phyloP scores from a whole-genome alignment of 1,140 invertebrate species.

The Diprion similis region DNA sequence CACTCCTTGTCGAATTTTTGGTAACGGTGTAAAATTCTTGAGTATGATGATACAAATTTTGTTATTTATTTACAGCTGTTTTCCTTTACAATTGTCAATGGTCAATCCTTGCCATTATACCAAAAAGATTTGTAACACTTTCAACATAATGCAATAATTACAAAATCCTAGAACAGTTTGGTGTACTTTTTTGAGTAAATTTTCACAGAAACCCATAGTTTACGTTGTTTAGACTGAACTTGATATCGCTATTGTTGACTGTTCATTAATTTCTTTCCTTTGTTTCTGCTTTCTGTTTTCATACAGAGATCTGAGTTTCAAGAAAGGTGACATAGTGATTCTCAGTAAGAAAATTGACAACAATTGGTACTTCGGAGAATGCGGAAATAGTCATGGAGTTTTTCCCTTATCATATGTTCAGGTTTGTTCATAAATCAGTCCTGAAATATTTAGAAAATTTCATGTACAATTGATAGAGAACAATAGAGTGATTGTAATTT shows the following conservation, averaged over 20 bases:
- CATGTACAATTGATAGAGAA: constrained; percentile 17
- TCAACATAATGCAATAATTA: no score
- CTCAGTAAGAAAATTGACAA: constrained; percentile 85
- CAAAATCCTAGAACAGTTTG: no score
- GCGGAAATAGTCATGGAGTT: constrained; percentile 79
- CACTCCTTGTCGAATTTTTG: not conserved
- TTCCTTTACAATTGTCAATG: no score
- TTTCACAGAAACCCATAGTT: no score
- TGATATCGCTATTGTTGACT: no score
- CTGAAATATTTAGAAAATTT: constrained; percentile 11
- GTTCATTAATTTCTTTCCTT: constrained; percentile 9
- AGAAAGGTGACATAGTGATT: constrained; percentile 86
- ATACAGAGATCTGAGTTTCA: constrained; percentile 86
- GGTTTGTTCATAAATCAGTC: constrained; percentile 55
- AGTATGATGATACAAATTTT: constrained; percentile 14
- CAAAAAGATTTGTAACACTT: no score
- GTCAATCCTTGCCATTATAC: no score
- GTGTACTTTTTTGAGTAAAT: no score
- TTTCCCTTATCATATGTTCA: constrained; percentile 91
- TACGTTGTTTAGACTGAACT: no score
- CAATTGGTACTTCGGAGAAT: constrained; percentile 92
- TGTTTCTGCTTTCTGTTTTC: constrained; percentile 28
- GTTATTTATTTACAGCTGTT: constrained; percentile 18
- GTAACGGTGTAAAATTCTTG: constrained; percentile 27
- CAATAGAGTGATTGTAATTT: no score